These are phyloP conservation scores for Mesitornis unicolor DNA, from an alignment of 2,113 vertebrate species.

Conservation along the genomic window DNA sequence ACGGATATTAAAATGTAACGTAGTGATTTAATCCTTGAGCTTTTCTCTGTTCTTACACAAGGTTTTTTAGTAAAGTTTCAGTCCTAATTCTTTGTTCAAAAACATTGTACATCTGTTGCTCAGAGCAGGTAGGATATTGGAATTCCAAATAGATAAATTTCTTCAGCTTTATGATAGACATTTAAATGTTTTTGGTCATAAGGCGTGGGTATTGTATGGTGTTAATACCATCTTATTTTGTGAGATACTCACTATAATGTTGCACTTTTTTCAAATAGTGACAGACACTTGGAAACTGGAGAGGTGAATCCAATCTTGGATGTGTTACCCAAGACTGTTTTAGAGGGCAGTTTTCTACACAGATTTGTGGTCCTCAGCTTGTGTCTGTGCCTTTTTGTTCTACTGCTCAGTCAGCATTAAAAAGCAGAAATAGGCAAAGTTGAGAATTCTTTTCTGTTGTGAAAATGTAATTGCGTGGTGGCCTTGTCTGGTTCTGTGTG, in stretches of 20 bases:
- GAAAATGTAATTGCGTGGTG: neutral
- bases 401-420: neutral
- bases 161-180: neutral
- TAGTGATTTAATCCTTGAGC: constrained; percentile 23
- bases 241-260: neutral
- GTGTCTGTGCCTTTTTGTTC: neutral
- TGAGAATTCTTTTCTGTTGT: neutral
- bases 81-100: neutral
- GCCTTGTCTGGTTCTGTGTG: neutral
- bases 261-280: neutral
- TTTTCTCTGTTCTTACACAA: neutral
- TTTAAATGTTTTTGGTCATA: neutral
- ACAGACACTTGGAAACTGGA: neutral
- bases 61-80: neutral
- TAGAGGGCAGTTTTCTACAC: neutral
- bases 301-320: neutral
- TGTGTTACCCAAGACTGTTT: neutral
- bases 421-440: neutral
- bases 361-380: neutral
- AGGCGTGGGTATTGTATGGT: neutral
- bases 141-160: neutral
- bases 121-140: neutral
- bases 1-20: neutral
- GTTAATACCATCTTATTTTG: neutral
- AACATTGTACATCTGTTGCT: neutral